Evolutionary conservation across 2,797 vertebrate genomes (phyloP).

Genomic region (Gymnoscopelus microlampas): DNA sequence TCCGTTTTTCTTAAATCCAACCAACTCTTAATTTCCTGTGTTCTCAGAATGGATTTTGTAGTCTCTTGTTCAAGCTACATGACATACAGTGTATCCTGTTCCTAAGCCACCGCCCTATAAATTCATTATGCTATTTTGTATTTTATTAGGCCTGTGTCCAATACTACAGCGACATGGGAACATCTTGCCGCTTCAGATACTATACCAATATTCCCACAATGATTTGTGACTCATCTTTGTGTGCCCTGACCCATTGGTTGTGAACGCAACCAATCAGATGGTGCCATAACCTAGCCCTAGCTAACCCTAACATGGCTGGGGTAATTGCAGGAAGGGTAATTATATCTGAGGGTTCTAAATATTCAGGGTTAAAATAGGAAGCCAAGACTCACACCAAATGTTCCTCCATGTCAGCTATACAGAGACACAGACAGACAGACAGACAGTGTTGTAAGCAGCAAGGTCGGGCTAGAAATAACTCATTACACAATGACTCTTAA

Average conservation of each 20-base stretch:
- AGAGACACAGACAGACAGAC: constrained; percentile 24
- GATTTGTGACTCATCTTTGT: constrained; percentile 11
- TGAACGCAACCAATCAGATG: constrained; percentile 14
- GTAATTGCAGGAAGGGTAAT: constrained; percentile 52
- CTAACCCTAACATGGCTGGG: constrained; percentile 40
- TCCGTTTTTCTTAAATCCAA: no score
- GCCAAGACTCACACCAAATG: constrained; percentile 60
- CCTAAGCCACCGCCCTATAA: no score
- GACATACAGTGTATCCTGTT: no score
- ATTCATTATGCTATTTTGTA: no score
- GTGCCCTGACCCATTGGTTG: constrained; percentile 18
- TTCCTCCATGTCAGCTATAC: constrained; percentile 51
- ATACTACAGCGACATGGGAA: no score
- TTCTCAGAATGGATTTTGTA: no score
- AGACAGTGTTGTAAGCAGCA: constrained; percentile 51
- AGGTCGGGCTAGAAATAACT: constrained; percentile 51
- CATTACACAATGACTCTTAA: not conserved
- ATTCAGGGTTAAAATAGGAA: constrained; percentile 65
- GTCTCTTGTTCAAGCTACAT: no score
- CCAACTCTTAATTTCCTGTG: no score
- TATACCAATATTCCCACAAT: no score
- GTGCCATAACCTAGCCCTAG: constrained; percentile 16
- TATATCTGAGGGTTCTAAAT: constrained; percentile 59
- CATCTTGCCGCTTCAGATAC: no score
- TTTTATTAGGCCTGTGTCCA: no score